Conservation (phyloP, 2,113 vertebrate genomes). For the Chlorocebus sabaeus region DNA sequence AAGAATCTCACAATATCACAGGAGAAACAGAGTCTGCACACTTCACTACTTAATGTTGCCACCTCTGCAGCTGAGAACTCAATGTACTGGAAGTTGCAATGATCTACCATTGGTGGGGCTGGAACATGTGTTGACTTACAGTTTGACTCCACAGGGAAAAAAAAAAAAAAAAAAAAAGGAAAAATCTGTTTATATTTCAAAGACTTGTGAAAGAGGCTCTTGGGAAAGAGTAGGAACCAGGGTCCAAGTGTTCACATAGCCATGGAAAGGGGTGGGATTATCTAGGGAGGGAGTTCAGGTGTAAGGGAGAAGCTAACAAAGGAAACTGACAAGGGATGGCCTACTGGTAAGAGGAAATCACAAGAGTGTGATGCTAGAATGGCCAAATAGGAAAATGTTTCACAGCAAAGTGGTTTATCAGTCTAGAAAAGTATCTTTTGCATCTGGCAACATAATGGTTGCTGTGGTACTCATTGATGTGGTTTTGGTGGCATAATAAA, state of each 20-base stretch:
- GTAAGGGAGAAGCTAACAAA: neutral
- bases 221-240: neutral
- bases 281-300: neutral
- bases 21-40: neutral
- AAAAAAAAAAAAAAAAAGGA: too few relatives aligned
- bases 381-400: neutral
- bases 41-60: neutral
- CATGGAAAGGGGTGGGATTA: neutral
- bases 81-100: neutral
- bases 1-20: neutral
- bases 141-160: neutral
- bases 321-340: neutral
- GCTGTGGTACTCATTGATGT: neutral
- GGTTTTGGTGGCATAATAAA: neutral
- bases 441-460: neutral
- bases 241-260: neutral
- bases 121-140: neutral
- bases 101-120: neutral
- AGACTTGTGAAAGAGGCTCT: neutral
- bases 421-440: neutral
- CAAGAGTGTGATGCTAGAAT: neutral
- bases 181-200: neutral
- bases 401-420: neutral
- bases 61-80: neutral
- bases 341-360: neutral